A percentile compares a stretch with the other conserved stretches of the same genome.
These are phyloP conservation scores for Anguilla obscura DNA, from an alignment of 2,797 vertebrate genomes.

Conservation along the genomic window DNA sequence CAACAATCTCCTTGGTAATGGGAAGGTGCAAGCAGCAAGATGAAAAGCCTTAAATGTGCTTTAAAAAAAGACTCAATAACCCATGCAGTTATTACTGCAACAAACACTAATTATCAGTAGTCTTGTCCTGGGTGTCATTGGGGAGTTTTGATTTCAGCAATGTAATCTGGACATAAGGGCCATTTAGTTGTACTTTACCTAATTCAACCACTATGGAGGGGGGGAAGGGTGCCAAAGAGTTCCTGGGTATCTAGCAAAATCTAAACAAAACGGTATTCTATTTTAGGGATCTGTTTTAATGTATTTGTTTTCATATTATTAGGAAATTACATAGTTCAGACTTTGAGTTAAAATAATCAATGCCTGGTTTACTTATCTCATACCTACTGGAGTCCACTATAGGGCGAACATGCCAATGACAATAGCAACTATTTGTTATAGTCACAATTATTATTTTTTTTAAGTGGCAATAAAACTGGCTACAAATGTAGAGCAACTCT, in stretches of 20 bases:
- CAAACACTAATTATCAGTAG: not conserved
- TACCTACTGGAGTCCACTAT: not conserved
- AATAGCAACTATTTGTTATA: not conserved
- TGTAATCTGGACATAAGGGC: not conserved
- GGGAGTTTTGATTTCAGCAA: not conserved
- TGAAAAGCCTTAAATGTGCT: not conserved
- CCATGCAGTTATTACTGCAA: not conserved
- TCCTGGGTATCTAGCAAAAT: not conserved
- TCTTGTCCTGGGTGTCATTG: not conserved
- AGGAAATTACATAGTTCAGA: not conserved
- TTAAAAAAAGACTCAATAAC: conserved; percentile 17
- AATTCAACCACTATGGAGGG: not conserved
- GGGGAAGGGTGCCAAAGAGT: not conserved
- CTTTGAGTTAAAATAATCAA: not conserved
- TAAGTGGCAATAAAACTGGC: too few relatives aligned
- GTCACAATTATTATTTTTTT: too few relatives aligned
- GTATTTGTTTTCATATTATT: not conserved
- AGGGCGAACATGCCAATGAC: not conserved
- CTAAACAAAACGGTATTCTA: not conserved
- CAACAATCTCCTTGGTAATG: conserved; percentile 24
- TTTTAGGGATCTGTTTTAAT: not conserved
- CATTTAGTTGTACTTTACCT: not conserved
- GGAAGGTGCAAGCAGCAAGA: not conserved
- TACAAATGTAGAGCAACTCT: not conserved
- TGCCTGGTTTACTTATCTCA: not conserved